Evolutionary conservation across 2,113 vertebrate species (phyloP).

Genomic region (Papio anubis): DNA sequence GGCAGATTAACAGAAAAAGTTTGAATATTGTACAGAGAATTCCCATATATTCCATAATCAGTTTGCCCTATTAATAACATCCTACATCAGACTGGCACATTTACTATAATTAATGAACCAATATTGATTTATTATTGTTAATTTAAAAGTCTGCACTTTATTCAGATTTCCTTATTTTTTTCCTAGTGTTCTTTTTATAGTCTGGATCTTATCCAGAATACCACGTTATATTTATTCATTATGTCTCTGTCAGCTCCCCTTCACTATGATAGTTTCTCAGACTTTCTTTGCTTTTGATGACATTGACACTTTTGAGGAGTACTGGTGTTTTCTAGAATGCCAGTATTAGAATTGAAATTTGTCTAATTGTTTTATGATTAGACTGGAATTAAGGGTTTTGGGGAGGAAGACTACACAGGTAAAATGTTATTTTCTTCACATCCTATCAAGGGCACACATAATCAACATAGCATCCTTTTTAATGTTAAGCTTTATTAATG

Average conservation of each 20-base stretch:
- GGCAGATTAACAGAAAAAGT: not conserved
- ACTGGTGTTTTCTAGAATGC: not conserved
- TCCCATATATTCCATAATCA: not conserved
- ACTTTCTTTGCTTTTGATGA: not conserved
- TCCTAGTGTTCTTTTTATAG: not conserved
- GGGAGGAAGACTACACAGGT: not conserved
- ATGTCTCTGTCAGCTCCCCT: not conserved
- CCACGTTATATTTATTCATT: not conserved
- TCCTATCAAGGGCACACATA: not conserved
- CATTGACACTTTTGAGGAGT: not conserved
- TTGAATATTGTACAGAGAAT: not conserved
- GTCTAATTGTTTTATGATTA: not conserved
- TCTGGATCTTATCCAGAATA: not conserved
- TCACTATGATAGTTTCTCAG: not conserved
- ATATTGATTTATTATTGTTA: not conserved
- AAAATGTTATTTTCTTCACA: not conserved
- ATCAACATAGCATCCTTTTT: not conserved
- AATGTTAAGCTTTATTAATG: not conserved
- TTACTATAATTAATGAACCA: not conserved
- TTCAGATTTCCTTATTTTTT: not conserved
- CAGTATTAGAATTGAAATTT: not conserved
- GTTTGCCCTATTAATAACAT: not conserved
- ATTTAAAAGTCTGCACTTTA: not conserved
- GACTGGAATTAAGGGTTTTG: not conserved
- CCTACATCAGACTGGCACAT: not conserved